These are phyloP conservation scores for Teleogryllus occipitalis DNA, from an alignment of 1,140 invertebrate species.

Conservation along the genomic window DNA sequence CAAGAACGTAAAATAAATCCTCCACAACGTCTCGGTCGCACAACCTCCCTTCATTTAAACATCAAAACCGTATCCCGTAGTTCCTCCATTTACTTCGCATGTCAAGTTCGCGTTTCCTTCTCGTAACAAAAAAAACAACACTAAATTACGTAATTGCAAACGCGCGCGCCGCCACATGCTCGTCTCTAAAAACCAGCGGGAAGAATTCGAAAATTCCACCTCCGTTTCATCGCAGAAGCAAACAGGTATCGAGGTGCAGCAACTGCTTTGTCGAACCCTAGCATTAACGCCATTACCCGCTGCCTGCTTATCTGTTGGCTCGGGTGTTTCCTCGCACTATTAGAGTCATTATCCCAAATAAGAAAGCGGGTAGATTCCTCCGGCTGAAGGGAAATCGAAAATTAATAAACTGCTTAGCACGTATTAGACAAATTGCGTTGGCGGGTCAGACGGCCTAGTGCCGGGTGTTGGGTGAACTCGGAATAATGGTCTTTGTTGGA, in stretches of 20 bases:
- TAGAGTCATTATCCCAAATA: neutral
- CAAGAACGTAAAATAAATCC: too few relatives aligned
- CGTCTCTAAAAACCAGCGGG: neutral
- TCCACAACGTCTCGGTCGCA: too few relatives aligned
- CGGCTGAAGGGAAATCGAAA: neutral
- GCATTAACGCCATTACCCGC: neutral
- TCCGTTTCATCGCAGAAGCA: neutral
- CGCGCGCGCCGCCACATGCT: neutral
- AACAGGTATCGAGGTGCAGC: neutral
- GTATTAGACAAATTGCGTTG: neutral
- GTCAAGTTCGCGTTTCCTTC: too few relatives aligned
- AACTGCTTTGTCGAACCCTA: neutral
- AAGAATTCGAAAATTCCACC: neutral
- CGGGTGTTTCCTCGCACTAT: conserved; percentile 3
- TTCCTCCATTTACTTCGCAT: too few relatives aligned
- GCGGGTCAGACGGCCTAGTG: neutral
- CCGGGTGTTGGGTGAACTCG: too few relatives aligned
- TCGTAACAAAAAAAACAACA: too few relatives aligned
- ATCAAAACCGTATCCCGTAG: too few relatives aligned
- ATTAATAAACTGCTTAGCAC: neutral
- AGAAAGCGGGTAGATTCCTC: neutral
- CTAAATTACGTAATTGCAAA: too few relatives aligned
- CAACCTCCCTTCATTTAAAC: too few relatives aligned
- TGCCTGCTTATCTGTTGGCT: neutral
- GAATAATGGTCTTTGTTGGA: too few relatives aligned